phyloP scores from a whole-genome alignment of 2,113 vertebrate genomes.

The Mungos mungo region DNA sequence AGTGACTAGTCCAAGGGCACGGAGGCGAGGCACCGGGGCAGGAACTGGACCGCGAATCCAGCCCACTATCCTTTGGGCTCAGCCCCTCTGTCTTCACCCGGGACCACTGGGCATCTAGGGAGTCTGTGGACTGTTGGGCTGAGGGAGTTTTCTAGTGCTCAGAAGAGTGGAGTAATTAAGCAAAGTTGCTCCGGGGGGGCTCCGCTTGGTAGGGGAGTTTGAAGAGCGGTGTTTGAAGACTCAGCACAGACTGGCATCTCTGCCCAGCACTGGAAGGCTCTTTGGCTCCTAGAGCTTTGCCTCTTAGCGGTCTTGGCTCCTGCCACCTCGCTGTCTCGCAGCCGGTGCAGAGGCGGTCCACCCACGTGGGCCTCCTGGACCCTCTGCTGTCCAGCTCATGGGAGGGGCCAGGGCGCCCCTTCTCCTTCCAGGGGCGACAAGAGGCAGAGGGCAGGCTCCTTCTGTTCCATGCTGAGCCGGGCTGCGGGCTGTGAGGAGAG shows the following conservation, averaged over 20 bases:
- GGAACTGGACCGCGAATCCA: not conserved
- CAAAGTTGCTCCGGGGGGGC: conserved; percentile 81
- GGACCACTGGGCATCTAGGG: not conserved
- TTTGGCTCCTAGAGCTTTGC: conserved; percentile 77
- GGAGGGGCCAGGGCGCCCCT: conserved; percentile 67
- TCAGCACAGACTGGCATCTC: conserved; percentile 79
- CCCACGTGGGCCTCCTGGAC: conserved; percentile 7
- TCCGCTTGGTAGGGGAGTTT: conserved; percentile 62
- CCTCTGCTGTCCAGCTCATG: conserved; percentile 75
- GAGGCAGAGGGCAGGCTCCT: conserved; percentile 75
- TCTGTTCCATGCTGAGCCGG: conserved; percentile 76
- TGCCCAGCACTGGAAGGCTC: conserved; percentile 79
- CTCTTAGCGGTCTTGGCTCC: conserved; percentile 72
- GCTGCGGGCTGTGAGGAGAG: conserved; percentile 27
- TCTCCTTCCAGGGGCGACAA: conserved; percentile 73
- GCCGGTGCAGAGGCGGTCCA: conserved; percentile 70
- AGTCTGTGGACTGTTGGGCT: conserved; percentile 68
- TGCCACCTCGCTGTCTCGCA: conserved; percentile 60
- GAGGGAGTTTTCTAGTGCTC: conserved; percentile 75
- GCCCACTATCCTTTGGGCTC: not conserved
- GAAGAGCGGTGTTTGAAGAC: not conserved
- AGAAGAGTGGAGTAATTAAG: conserved; percentile 84
- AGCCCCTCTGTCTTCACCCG: not conserved
- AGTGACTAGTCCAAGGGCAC: not conserved
- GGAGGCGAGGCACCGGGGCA: not conserved